phyloP scores from a whole-genome alignment of 2,888 invertebrate genomes.

The Heteropelma amictum region DNA sequence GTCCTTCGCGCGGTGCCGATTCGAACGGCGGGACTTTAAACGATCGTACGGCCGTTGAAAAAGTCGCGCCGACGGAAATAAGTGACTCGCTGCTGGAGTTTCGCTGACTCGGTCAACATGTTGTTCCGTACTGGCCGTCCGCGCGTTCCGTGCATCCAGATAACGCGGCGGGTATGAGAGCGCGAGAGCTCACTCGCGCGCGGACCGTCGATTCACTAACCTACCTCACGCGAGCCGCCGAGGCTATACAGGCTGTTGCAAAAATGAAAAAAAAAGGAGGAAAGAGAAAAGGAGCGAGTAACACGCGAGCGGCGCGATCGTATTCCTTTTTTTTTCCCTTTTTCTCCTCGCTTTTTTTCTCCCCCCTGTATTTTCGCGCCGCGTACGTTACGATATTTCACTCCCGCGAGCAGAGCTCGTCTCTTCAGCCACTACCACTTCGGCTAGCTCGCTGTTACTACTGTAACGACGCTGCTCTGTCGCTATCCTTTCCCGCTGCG shows the following conservation, averaged over 20 bases:
- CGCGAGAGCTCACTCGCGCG: constrained; percentile 26
- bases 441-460: constrained; percentile 28
- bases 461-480: constrained; percentile 40
- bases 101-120: constrained; percentile 70
- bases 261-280: constrained; percentile 52
- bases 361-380: neutral
- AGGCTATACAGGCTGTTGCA: constrained; percentile 67
- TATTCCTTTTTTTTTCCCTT: neutral
- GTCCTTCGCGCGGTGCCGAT: too few relatives aligned
- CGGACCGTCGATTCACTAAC: constrained; percentile 72
- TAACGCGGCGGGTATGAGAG: constrained; percentile 67
- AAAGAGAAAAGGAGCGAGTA: neutral
- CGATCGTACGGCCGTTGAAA: too few relatives aligned
- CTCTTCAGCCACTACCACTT: constrained; percentile 27
- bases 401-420: constrained; percentile 15
- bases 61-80: constrained; percentile 15
- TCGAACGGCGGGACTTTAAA: too few relatives aligned
- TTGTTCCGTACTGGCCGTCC: constrained; percentile 71
- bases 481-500: constrained; percentile 43
- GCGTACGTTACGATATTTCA: neutral
- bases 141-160: constrained; percentile 71
- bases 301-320: neutral
- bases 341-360: neutral
- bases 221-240: constrained; percentile 69
- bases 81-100: constrained; percentile 58